Evolutionary conservation across 1,140 invertebrate species (phyloP).

Genomic region (Zeugodacus cucurbitae): DNA sequence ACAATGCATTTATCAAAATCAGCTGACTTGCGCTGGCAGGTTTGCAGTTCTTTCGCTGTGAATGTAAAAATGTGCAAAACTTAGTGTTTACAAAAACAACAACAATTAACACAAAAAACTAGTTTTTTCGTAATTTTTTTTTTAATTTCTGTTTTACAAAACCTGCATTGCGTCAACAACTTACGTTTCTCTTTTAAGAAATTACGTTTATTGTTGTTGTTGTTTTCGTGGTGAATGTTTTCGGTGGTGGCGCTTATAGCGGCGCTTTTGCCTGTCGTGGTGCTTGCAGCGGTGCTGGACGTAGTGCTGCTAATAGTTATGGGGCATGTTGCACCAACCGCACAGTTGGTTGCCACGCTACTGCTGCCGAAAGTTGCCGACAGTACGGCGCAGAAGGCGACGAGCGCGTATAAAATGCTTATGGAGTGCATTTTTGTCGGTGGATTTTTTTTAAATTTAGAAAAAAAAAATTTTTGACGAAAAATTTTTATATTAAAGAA

Average conservation of each 20-base stretch:
- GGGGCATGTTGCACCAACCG: not conserved
- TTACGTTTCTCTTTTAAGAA: constrained; percentile 11
- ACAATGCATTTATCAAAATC: constrained; percentile 34
- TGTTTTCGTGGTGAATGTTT: not conserved
- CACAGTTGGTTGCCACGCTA: not conserved
- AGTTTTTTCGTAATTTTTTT: not conserved
- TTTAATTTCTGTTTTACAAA: not conserved
- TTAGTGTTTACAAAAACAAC: not conserved
- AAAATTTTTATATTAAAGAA: too few species aligned
- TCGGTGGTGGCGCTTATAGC: not conserved
- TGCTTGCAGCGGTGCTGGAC: not conserved
- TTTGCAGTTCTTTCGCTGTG: constrained; percentile 17
- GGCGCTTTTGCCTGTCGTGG: not conserved
- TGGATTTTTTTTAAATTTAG: not conserved
- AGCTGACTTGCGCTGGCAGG: constrained; percentile 15
- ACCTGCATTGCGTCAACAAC: not conserved
- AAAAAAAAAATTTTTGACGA: too few species aligned
- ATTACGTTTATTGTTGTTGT: not conserved
- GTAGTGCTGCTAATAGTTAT: not conserved
- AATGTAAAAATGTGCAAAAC: not conserved
- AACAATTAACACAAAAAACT: not conserved
- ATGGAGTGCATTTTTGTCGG: not conserved
- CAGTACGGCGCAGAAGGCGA: not conserved
- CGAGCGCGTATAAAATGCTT: not conserved
- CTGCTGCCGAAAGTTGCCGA: not conserved